Percentiles rank a stretch among this genome's conserved stretches.
Conservation (phyloP, 2,797 vertebrate species). For the Botia kubotai region DNA sequence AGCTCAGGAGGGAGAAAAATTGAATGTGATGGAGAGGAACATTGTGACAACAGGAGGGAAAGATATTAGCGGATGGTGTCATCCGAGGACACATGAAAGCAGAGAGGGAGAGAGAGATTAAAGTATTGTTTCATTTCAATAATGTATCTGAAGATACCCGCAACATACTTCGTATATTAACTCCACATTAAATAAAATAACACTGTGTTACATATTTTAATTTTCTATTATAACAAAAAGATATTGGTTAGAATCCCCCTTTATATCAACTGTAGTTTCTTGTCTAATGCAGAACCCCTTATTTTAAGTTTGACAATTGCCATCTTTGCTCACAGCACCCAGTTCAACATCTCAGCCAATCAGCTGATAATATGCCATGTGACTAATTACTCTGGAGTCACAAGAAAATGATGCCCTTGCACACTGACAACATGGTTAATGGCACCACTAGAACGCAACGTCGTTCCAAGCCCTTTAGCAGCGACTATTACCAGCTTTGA, state of each 20-base stretch:
- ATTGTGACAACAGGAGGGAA: conserved; percentile 19
- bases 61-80: conserved; percentile 25
- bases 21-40: conserved; percentile 33
- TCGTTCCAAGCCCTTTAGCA: no score
- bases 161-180: neutral
- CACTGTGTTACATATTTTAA: no score
- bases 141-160: neutral
- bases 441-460: no score
- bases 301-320: no score
- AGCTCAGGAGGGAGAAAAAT: conserved; percentile 13
- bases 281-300: neutral
- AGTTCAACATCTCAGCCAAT: no score
- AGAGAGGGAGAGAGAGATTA: conserved; percentile 12
- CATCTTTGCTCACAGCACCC: neutral
- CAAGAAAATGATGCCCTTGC: no score
- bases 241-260: neutral
- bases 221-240: no score
- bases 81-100: conserved; percentile 45
- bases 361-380: no score
- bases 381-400: no score
- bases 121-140: conserved; percentile 43
- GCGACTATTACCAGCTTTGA: no score
- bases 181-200: no score
- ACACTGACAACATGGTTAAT: no score
- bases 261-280: neutral